phyloP scores from a whole-genome alignment of 2,113 vertebrate genomes.

The Acinonyx jubatus region DNA sequence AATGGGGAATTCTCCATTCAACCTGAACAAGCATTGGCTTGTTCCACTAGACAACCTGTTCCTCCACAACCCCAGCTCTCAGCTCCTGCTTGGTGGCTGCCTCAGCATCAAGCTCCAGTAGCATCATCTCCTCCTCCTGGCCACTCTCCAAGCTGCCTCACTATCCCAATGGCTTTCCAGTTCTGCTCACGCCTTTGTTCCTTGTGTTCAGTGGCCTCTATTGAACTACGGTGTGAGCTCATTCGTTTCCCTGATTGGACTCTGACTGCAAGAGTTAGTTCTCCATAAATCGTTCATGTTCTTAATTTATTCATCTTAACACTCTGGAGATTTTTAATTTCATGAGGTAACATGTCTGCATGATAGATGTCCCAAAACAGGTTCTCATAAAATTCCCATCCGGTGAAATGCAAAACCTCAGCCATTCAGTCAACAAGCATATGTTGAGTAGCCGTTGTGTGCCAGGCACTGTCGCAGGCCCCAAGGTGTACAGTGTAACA shows the following conservation, averaged over 20 bases:
- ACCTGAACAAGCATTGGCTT: neutral
- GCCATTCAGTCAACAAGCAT: neutral
- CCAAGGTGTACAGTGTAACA: neutral
- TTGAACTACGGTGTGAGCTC: neutral
- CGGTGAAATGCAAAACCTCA: neutral
- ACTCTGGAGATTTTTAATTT: neutral
- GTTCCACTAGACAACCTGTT: neutral
- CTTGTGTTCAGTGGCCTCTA: neutral
- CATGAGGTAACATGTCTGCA: neutral
- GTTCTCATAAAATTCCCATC: neutral
- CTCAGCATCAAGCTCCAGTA: neutral
- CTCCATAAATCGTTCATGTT: neutral
- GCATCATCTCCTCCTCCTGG: neutral
- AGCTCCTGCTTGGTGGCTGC: neutral
- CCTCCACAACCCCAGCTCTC: neutral
- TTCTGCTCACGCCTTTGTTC: neutral
- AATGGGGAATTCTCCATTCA: neutral
- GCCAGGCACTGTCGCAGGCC: neutral
- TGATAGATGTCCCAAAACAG: neutral
- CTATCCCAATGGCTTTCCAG: neutral
- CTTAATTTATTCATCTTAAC: slow-evolving; percentile 17
- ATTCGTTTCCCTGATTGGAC: neutral
- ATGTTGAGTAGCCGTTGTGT: neutral
- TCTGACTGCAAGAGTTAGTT: neutral
- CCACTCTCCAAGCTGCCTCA: neutral